Evolutionary conservation across 2,113 vertebrate species (phyloP).

Genomic region (Gymnorhina tibicen): DNA sequence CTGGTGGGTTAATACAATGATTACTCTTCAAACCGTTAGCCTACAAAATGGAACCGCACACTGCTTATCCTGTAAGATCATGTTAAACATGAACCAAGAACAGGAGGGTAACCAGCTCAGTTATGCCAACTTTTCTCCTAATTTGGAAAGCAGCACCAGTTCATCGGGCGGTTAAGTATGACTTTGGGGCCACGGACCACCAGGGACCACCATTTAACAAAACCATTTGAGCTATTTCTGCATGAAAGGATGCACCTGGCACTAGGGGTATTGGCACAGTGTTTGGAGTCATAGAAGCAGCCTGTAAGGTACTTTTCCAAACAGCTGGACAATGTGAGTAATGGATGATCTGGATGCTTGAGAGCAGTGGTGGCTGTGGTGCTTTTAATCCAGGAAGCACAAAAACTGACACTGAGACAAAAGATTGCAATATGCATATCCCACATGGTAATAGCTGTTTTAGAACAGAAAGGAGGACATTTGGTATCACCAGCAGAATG

Average conservation of each 20-base stretch:
- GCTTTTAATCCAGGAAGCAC: neutral
- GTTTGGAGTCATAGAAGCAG: neutral
- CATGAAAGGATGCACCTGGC: neutral
- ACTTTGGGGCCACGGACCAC: neutral
- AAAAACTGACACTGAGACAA: neutral
- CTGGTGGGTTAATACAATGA: neutral
- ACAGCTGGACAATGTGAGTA: neutral
- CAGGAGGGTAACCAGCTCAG: neutral
- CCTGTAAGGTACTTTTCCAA: neutral
- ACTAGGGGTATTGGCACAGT: neutral
- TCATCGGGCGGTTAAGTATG: neutral
- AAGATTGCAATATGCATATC: neutral
- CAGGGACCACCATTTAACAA: neutral
- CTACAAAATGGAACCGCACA: rapidly evolving
- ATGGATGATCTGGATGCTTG: neutral
- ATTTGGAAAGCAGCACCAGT: neutral
- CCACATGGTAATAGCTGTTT: neutral
- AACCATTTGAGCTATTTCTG: neutral
- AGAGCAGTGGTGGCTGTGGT: neutral
- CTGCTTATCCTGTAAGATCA: neutral
- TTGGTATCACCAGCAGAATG: neutral
- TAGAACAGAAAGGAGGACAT: neutral
- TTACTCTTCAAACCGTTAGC: neutral
- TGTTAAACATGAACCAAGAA: neutral
- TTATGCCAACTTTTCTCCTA: neutral